phyloP scores from a whole-genome alignment of 2,888 invertebrate species.

The Thyatira batis region DNA sequence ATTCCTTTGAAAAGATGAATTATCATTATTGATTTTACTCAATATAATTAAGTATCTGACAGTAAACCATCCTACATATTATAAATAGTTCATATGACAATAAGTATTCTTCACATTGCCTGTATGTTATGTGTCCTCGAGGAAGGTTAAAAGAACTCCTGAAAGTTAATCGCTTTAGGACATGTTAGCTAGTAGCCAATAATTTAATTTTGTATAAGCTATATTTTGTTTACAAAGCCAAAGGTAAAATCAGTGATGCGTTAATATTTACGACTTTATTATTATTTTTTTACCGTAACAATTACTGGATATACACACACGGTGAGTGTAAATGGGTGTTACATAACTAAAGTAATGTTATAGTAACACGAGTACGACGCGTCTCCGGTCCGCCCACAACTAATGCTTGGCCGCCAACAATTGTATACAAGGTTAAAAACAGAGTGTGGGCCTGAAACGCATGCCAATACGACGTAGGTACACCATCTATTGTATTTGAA shows the following conservation, averaged over 20 bases:
- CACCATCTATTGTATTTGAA: slow-evolving; percentile 23
- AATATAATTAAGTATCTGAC: too few relatives aligned
- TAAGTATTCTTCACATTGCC: background rate
- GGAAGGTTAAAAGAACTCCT: slow-evolving; percentile 3
- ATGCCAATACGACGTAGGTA: slow-evolving; percentile 48
- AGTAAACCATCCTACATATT: too few relatives aligned
- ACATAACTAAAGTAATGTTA: slow-evolving; percentile 57
- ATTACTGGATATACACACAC: slow-evolving; percentile 17
- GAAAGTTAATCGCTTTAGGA: slow-evolving; percentile 1
- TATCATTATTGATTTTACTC: too few relatives aligned
- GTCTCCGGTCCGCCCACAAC: slow-evolving; percentile 64
- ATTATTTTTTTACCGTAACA: too few relatives aligned
- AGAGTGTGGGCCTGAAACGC: slow-evolving; percentile 59
- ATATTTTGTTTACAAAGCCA: background rate
- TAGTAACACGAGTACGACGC: slow-evolving; percentile 46
- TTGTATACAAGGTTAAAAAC: slow-evolving; percentile 62
- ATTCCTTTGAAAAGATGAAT: too few relatives aligned
- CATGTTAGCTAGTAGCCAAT: background rate
- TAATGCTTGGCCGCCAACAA: slow-evolving; percentile 61
- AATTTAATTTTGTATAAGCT: background rate
- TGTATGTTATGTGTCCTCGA: background rate
- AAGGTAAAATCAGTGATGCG: background rate
- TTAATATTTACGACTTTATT: background rate
- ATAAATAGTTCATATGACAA: too few relatives aligned
- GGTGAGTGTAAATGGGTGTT: slow-evolving; percentile 49